Base-by-base conservation (phyloP, 2,888 invertebrate species). In the Altica lythri region DNA sequence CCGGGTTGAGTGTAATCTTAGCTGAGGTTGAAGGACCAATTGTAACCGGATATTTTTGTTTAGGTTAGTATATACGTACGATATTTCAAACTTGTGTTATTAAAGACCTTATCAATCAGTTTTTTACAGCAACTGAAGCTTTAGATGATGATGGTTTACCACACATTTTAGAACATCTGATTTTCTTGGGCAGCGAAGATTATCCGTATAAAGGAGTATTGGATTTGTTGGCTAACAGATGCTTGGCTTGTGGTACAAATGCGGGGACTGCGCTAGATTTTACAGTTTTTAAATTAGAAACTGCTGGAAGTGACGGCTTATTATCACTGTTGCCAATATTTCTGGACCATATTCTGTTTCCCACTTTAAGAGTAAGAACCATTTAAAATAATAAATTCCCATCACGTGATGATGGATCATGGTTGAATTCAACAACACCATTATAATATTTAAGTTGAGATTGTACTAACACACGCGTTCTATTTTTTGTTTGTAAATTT, bases 91-190 rank as follows among this genome's bases (percentile, higher is more conserved):
- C n/a, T n/a, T n/a, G n/a, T n/a, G n/a, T n/a, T n/a, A n/a, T n/a
- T n/a, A n/a, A n/a, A n/a, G n/a, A n/a, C n/a, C n/a, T n/a, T n/a
- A n/a, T n/a, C n/a, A n/a, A n/a, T n/a, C n/a, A n/a, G n/a, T n/a
- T n/a, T n/a, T n/a, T n/a, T n/a, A n/a, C 35, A 94, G 94, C 90
- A 5, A 95, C 95, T 4, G 93, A 95, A 79, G 90, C 94, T 1
- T 85, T 88, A 68, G 92, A 92, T 72, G 92, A 95, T 75, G 94
- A 95, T 78, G 95, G 95, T 2, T 75, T 95, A 49, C 95, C 95
- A 0, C 95, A 95, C 72, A 95, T 95, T 0, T 78, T 95, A 75
- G 95, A 95, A 70, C 95, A 95, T 78, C 81, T 95, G 8, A 85
- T 95, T 43, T 95, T 95, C 75, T 79, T 94, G 73, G 95, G 95